phyloP scores from a whole-genome alignment of 1,140 invertebrate genomes.

The Tetramorium alpestre region DNA sequence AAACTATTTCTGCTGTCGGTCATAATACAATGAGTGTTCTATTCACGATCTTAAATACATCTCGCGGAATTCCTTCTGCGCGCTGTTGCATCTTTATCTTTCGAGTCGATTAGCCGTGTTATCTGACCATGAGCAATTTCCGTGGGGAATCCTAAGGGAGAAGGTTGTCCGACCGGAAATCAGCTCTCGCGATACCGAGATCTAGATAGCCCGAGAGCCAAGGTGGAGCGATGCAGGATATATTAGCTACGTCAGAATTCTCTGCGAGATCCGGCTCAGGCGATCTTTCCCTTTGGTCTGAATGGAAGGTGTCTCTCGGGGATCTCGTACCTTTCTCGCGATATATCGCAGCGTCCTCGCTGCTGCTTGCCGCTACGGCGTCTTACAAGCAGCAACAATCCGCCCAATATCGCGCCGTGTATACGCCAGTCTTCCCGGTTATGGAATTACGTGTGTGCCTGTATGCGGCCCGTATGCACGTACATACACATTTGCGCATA shows the following conservation, averaged over 20 bases:
- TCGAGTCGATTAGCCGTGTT: conserved; percentile 69
- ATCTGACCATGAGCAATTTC: conserved; percentile 68
- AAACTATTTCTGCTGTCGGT: background rate
- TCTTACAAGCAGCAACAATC: conserved; percentile 51
- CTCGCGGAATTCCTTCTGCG: conserved; percentile 13
- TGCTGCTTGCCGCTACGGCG: background rate
- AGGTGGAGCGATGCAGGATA: conserved; percentile 71
- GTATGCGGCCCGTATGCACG: background rate
- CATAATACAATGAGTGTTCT: background rate
- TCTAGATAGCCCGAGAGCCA: conserved; percentile 62
- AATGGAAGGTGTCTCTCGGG: conserved; percentile 54
- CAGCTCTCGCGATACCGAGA: conserved; percentile 63
- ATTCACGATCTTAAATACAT: background rate
- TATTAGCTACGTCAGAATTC: conserved; percentile 72
- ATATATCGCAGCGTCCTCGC: conserved; percentile 42
- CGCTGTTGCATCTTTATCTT: conserved; percentile 48
- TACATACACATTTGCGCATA: background rate
- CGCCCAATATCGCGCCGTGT: conserved; percentile 30
- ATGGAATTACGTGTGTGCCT: background rate
- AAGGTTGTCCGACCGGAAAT: conserved; percentile 70
- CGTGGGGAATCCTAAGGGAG: conserved; percentile 61
- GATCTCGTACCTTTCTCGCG: conserved; percentile 13
- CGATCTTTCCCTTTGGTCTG: conserved; percentile 43
- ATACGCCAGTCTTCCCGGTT: conserved; percentile 17
- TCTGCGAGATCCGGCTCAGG: conserved; percentile 40